A percentile compares a stretch with the other conserved stretches of the same genome.
These are phyloP conservation scores for Oscheius sp. DNA, from an alignment of 2,888 invertebrate species.

Conservation along the genomic window DNA sequence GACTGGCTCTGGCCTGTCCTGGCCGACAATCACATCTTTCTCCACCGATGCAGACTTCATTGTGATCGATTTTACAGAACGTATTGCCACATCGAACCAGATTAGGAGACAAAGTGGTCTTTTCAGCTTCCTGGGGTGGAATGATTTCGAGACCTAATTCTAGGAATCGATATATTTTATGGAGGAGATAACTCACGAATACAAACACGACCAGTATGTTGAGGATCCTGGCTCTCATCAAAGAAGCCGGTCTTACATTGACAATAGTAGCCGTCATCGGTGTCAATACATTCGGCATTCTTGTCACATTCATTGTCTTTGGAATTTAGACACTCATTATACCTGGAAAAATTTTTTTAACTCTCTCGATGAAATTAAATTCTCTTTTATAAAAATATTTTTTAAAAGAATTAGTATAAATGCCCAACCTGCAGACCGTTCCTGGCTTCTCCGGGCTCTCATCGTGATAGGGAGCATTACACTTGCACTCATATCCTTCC, in stretches of 20 bases:
- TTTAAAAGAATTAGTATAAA: neutral
- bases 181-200: slow-evolving; percentile 41
- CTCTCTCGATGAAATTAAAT: too few species aligned
- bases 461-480: slow-evolving; percentile 53
- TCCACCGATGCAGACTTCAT: slow-evolving; percentile 57
- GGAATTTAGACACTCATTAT: slow-evolving; percentile 54
- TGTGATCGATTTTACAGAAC: slow-evolving; percentile 46
- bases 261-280: slow-evolving; percentile 65
- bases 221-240: slow-evolving; percentile 57
- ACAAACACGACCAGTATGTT: slow-evolving; percentile 59
- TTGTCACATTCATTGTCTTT: slow-evolving; percentile 59
- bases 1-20: slow-evolving; percentile 46
- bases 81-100: slow-evolving; percentile 52
- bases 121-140: slow-evolving; percentile 38
- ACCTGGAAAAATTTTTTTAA: slow-evolving; percentile 22
- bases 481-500: slow-evolving; percentile 67
- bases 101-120: slow-evolving; percentile 51
- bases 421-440: slow-evolving; percentile 45
- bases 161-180: slow-evolving; percentile 21
- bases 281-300: slow-evolving; percentile 68
- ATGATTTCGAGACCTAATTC: slow-evolving; percentile 53
- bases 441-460: slow-evolving; percentile 52
- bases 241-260: slow-evolving; percentile 62
- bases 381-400: neutral
- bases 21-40: slow-evolving; percentile 60